Percentiles rank a stretch among this genome's conserved stretches.
Evolutionary conservation across 2,113 vertebrate genomes (phyloP).

Genomic region (Manacus vitellinus): DNA sequence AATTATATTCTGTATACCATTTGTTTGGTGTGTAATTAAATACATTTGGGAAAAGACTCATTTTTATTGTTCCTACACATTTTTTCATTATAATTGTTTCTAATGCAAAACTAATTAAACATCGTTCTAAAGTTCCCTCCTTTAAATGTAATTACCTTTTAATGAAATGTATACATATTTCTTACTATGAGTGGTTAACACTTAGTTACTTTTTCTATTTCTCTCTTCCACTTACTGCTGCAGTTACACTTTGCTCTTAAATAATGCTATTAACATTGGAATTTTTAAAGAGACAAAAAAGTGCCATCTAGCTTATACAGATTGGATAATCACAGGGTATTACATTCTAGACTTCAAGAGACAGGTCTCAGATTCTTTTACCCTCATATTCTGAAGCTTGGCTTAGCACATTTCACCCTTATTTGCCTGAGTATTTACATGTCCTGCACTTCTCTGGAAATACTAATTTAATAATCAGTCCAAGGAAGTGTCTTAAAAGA

Average conservation of each 20-base stretch:
- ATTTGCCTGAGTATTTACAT: neutral
- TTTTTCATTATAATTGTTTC: slow-evolving; percentile 21
- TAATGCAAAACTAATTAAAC: slow-evolving; percentile 26
- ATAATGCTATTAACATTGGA: neutral
- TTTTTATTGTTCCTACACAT: neutral
- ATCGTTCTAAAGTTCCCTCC: neutral
- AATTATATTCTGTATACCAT: neutral
- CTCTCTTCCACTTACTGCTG: neutral
- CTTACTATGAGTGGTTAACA: neutral
- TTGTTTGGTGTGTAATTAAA: neutral
- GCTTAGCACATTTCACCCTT: neutral
- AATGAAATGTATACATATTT: slow-evolving; percentile 14
- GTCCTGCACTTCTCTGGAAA: neutral
- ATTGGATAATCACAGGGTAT: neutral
- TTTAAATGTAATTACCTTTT: slow-evolving; percentile 20
- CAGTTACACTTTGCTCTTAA: neutral
- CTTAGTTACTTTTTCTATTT: neutral
- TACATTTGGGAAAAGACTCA: neutral
- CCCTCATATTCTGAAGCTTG: neutral
- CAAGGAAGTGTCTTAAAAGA: neutral
- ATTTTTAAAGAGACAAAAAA: neutral
- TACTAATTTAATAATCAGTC: neutral
- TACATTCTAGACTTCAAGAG: neutral
- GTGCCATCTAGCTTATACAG: neutral
- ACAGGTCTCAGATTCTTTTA: neutral